Conservation (phyloP, 2,113 vertebrate species). For the Rana temporaria region DNA sequence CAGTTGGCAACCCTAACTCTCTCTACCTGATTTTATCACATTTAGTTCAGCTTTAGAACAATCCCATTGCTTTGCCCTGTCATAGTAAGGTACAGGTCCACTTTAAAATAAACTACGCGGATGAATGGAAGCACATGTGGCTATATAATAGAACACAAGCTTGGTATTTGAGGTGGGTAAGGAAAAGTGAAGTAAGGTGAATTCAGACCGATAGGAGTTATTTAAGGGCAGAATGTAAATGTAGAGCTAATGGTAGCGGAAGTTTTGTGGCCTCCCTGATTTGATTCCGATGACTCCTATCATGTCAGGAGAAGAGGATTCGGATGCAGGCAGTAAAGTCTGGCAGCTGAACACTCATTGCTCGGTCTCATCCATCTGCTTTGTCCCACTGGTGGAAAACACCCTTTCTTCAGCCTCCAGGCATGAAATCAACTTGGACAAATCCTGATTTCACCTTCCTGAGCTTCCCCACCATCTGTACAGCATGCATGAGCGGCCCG, state of each 20-base stretch:
- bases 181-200: no score
- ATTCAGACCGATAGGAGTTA: no score
- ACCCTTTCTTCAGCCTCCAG: conserved; percentile 56
- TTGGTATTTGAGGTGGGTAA: no score
- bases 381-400: neutral
- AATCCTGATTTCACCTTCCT: neutral
- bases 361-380: conserved; percentile 59
- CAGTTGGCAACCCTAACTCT: no score
- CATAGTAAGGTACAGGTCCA: no score
- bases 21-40: no score
- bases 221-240: neutral
- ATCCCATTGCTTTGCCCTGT: no score
- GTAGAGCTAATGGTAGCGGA: neutral
- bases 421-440: conserved; percentile 11
- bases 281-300: neutral
- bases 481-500: conserved; percentile 13
- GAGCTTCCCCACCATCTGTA: conserved; percentile 50
- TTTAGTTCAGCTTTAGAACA: no score
- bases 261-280: neutral
- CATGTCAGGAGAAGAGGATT: neutral
- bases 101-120: no score
- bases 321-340: conserved; percentile 51
- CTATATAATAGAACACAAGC: no score
- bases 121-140: no score
- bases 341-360: conserved; percentile 29